Evolutionary conservation across 2,797 vertebrate species (phyloP).

Genomic region (Danio tinwini): DNA sequence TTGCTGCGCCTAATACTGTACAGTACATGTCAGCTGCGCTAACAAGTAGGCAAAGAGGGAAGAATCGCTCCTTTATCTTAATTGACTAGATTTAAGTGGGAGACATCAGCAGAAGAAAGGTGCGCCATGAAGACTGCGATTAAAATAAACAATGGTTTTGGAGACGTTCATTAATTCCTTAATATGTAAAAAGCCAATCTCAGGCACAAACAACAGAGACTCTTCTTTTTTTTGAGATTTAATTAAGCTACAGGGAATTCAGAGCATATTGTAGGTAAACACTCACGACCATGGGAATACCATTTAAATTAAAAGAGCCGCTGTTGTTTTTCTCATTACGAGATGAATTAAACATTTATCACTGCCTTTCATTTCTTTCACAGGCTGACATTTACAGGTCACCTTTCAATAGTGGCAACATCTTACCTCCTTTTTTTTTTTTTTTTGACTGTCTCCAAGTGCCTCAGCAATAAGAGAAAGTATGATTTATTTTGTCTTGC

Average conservation of each 20-base stretch:
- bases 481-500: conserved; percentile 29
- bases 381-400: conserved; percentile 76
- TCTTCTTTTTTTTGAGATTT: conserved; percentile 68
- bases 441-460: conserved; percentile 24
- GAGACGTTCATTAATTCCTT: conserved; percentile 80
- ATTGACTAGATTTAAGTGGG: conserved; percentile 64
- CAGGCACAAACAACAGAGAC: conserved; percentile 73
- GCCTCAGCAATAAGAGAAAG: conserved; percentile 22
- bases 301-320: conserved; percentile 79
- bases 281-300: conserved; percentile 77
- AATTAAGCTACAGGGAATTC: conserved; percentile 86
- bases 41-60: conserved; percentile 5
- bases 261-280: conserved; percentile 84
- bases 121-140: conserved; percentile 71
- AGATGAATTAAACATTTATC: conserved; percentile 82
- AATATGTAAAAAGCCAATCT: conserved; percentile 75
- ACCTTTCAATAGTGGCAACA: conserved; percentile 62
- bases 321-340: conserved; percentile 79
- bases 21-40: conserved; percentile 52
- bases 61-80: conserved; percentile 45
- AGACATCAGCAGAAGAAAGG: conserved; percentile 65
- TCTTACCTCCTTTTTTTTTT: not conserved
- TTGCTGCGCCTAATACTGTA: conserved; percentile 43
- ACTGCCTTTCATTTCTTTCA: conserved; percentile 73
- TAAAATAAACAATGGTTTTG: conserved; percentile 79